Evolutionary conservation across 2,113 vertebrate genomes (phyloP).

Genomic region (Lycocorax pyrrhopterus): DNA sequence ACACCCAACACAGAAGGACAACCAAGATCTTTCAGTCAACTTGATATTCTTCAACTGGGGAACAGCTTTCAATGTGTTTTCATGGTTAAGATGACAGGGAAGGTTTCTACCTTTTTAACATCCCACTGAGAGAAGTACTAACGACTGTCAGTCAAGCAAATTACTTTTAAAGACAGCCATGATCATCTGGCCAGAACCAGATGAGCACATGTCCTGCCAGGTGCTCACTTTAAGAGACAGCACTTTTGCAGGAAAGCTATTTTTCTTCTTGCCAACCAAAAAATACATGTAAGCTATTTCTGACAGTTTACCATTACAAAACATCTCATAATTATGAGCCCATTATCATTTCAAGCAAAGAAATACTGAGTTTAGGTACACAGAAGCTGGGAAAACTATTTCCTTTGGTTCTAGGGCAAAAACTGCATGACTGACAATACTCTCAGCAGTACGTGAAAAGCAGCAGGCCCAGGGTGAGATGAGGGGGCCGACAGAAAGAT

Average conservation of each 20-base stretch:
- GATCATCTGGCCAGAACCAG: not conserved
- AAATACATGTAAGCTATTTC: not conserved
- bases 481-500: not conserved
- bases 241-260: not conserved
- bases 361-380: not conserved
- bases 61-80: not conserved
- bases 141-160: not conserved
- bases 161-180: not conserved
- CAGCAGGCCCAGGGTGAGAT: accelerated
- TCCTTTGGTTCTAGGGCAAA: not conserved
- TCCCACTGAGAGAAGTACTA: not conserved
- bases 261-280: not conserved
- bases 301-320: not conserved
- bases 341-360: not conserved
- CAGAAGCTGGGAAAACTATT: not conserved
- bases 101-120: not conserved
- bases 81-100: not conserved
- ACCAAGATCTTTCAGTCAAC: not conserved
- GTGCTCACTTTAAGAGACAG: not conserved
- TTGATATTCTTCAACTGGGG: not conserved
- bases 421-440: not conserved
- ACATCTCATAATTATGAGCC: not conserved
- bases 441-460: not conserved
- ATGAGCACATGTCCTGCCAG: not conserved
- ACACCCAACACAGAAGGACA: not conserved